phyloP scores from a whole-genome alignment of 53 echinoderm and acorn worm genomes.

The Zoroaster sp. region DNA sequence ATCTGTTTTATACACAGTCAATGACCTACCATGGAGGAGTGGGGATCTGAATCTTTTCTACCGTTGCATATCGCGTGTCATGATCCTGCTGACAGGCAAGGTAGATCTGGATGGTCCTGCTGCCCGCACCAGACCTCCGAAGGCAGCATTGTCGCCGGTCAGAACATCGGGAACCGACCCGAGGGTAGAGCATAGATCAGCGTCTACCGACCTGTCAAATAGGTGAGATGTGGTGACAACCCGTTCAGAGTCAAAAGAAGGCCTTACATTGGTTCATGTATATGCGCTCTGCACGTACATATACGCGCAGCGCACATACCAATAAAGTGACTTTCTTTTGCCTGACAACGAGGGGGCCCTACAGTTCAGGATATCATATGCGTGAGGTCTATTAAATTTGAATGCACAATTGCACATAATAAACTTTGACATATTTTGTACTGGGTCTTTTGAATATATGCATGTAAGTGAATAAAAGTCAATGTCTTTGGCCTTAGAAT shows the following conservation, averaged over 20 bases:
- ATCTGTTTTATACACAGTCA: constrained; percentile 54
- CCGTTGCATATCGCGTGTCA: constrained; percentile 80
- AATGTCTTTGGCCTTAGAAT: too few species aligned
- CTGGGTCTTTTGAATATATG: too few species aligned
- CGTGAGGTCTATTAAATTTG: too few species aligned
- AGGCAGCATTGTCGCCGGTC: neutral
- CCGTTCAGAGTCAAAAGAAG: neutral
- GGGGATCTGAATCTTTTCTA: constrained; percentile 86
- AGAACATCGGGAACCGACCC: neutral
- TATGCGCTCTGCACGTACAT: too few species aligned
- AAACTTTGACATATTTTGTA: too few species aligned
- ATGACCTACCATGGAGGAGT: constrained; percentile 56
- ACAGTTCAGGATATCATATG: too few species aligned
- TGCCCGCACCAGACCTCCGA: neutral
- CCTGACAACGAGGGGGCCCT: too few species aligned
- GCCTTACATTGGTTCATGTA: too few species aligned
- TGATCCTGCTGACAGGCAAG: constrained; percentile 68
- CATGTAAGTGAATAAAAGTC: too few species aligned
- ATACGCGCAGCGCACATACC: too few species aligned
- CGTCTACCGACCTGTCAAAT: neutral
- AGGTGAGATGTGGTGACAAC: neutral
- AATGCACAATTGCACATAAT: too few species aligned
- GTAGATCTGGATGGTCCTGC: neutral
- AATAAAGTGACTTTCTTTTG: too few species aligned
- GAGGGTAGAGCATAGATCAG: neutral